Evolutionary conservation across 2,888 invertebrate genomes (phyloP).

Genomic region (Hypsopygia costalis): DNA sequence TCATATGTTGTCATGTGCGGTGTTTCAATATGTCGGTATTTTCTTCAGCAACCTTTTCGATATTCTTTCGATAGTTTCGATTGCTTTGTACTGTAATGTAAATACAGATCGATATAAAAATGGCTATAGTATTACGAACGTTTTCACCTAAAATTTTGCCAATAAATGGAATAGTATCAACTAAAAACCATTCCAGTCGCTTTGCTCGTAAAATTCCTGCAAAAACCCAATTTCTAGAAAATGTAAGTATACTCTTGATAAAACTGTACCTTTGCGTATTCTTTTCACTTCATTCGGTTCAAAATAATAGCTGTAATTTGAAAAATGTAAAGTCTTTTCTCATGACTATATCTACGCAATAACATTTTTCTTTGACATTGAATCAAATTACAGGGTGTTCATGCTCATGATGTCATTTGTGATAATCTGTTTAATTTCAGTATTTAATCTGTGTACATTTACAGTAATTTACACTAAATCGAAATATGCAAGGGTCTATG

Average conservation of each 20-base stretch:
- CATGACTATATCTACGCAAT: background rate
- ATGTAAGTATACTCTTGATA: constrained; percentile 60
- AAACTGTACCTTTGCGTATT: constrained; percentile 5
- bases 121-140: constrained; percentile 81
- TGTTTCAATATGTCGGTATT: constrained; percentile 47
- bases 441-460: no score
- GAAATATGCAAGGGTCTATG: no score
- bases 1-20: constrained; percentile 31
- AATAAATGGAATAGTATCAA: constrained; percentile 73
- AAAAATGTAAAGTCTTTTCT: no score
- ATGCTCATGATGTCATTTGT: constrained; percentile 3
- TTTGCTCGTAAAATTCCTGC: constrained; percentile 71
- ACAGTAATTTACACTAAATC: no score
- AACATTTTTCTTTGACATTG: constrained; percentile 47
- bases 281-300: background rate
- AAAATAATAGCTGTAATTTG: no score
- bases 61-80: constrained; percentile 41
- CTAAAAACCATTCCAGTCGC: constrained; percentile 75
- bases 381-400: constrained; percentile 32
- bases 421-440: no score
- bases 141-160: constrained; percentile 78
- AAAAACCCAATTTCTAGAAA: constrained; percentile 73
- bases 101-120: constrained; percentile 46
- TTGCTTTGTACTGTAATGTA: constrained; percentile 31
- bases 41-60: constrained; percentile 30